Evolutionary conservation across 2,888 invertebrate genomes (phyloP).

Genomic region (Ophraella communa): DNA sequence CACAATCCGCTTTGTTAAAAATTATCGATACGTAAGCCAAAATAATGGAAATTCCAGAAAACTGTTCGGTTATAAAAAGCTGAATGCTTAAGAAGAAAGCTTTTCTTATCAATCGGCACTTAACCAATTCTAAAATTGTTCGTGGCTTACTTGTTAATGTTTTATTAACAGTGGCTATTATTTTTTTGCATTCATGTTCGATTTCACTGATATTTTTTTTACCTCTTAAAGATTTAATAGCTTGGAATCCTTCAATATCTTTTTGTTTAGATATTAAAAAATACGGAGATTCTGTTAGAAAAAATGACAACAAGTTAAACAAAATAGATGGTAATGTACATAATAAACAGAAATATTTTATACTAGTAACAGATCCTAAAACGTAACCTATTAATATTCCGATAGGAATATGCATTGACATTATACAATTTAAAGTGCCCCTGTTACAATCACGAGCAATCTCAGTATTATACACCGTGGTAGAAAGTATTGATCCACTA

Average conservation of each 20-base stretch:
- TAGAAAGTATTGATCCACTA: conserved; percentile 72
- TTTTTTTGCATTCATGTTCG: conserved; percentile 24
- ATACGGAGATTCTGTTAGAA: conserved; percentile 39
- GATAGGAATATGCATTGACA: conserved; percentile 26
- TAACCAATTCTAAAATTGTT: conserved; percentile 13
- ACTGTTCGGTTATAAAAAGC: conserved; percentile 82
- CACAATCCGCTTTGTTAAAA: conserved; percentile 72
- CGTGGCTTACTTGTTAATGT: background rate
- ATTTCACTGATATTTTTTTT: background rate
- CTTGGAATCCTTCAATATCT: conserved; percentile 65
- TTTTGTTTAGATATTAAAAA: conserved; percentile 57
- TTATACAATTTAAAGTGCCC: conserved; percentile 70
- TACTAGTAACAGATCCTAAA: conserved; percentile 35
- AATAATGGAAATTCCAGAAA: conserved; percentile 78
- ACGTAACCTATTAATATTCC: conserved; percentile 35
- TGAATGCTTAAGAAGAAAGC: conserved; percentile 75
- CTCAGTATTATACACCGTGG: conserved; percentile 86
- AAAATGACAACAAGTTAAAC: conserved; percentile 23
- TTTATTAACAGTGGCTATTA: too few relatives aligned
- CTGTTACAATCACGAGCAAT: conserved; percentile 79
- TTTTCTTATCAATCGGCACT: conserved; percentile 10
- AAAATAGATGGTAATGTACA: conserved; percentile 31
- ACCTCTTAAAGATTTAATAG: conserved; percentile 49
- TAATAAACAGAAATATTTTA: conserved; percentile 32
- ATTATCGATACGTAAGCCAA: conserved; percentile 77